Percentiles rank a stretch among this genome's conserved stretches.
Evolutionary conservation across 2,113 vertebrate genomes (phyloP).

Genomic region (Lophius piscatorius): DNA sequence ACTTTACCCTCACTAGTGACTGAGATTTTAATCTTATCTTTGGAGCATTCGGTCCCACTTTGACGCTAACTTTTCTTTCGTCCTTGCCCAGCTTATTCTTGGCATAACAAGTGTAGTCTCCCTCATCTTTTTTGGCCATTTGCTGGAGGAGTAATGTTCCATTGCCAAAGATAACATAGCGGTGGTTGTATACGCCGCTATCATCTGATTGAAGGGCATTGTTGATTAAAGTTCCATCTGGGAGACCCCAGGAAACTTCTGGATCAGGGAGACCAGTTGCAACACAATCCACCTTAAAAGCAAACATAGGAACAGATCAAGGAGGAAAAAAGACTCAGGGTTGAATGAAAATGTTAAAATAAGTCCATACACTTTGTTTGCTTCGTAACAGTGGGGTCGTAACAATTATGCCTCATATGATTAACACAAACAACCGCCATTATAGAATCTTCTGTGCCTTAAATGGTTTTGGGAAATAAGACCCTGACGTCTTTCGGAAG

Average conservation of each 20-base stretch:
- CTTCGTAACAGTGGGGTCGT: no score
- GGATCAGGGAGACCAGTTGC: constrained; percentile 81
- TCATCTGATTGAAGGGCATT: constrained; percentile 81
- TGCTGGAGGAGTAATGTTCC: constrained; percentile 81
- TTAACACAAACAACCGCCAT: no score
- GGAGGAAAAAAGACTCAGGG: not conserved
- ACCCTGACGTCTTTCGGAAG: no score
- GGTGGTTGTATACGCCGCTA: constrained; percentile 71
- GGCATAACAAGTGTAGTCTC: constrained; percentile 82
- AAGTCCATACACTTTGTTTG: no score
- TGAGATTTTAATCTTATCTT: constrained; percentile 69
- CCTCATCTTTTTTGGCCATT: constrained; percentile 80
- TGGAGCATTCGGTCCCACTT: constrained; percentile 71
- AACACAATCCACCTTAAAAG: constrained; percentile 79
- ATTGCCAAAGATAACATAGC: constrained; percentile 81
- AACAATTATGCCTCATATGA: no score
- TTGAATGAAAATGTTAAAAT: no score
- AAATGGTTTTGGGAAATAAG: no score
- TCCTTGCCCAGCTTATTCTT: constrained; percentile 82
- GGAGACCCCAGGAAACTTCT: constrained; percentile 82
- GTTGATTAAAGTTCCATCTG: constrained; percentile 82
- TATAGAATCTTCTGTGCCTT: no score
- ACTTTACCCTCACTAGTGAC: constrained; percentile 46
- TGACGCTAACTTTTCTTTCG: constrained; percentile 79
- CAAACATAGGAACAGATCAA: not conserved